Percentiles rank a stretch among this genome's conserved stretches.
These are phyloP conservation scores for Ctenomys sociabilis DNA, from an alignment of 2,113 vertebrate species.

Conservation along the genomic window DNA sequence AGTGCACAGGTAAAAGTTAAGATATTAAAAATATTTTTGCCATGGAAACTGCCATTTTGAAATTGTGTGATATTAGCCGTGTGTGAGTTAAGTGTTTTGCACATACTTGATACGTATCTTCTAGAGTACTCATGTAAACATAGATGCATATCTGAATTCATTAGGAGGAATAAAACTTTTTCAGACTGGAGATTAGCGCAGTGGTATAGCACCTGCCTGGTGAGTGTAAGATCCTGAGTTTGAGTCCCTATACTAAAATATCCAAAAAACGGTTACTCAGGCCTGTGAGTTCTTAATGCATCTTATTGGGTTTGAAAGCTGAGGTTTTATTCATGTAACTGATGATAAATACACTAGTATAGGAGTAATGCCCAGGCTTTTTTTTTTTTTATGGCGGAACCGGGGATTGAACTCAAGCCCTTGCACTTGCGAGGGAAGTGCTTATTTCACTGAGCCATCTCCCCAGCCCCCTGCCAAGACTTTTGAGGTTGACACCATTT, in stretches of 20 bases:
- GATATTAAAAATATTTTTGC: constrained; percentile 60
- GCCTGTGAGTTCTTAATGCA: neutral
- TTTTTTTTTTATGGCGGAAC: too few relatives aligned
- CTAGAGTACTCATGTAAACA: neutral
- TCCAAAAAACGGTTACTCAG: too few relatives aligned
- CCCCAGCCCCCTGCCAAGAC: too few relatives aligned
- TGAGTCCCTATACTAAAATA: too few relatives aligned
- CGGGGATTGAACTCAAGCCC: too few relatives aligned
- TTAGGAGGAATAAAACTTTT: constrained; percentile 10
- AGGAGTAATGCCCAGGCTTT: neutral
- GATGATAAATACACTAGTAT: neutral
- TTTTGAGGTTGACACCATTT: neutral
- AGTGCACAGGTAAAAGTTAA: constrained; percentile 90
- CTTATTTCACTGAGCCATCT: too few relatives aligned
- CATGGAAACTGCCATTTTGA: constrained; percentile 53
- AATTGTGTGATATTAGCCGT: constrained; percentile 32
- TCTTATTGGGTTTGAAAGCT: constrained; percentile 1
- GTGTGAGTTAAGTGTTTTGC: constrained; percentile 49
- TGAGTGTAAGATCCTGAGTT: too few relatives aligned
- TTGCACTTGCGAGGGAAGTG: too few relatives aligned
- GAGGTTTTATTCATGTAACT: neutral
- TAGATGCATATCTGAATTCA: neutral
- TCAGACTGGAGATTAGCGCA: neutral
- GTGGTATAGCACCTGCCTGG: too few relatives aligned
- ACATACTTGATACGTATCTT: neutral